Base-by-base conservation (phyloP, 2,797 vertebrate species). In the Manis crassicaudata region DNA sequence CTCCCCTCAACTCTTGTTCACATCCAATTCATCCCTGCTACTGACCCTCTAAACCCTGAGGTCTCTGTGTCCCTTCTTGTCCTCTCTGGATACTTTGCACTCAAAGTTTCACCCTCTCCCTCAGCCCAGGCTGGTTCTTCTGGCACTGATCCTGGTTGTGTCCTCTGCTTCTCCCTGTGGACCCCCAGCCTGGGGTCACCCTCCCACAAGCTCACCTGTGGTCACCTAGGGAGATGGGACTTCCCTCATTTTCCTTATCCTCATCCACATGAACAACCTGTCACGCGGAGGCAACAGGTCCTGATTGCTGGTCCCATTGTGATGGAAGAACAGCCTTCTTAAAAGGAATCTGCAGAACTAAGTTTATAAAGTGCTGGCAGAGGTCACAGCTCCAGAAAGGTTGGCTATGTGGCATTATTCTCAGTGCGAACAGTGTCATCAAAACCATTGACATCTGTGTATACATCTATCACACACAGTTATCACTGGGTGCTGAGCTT, bases 141-240 rank as follows among this genome's bases (percentile, higher is more conserved):
- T 0, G 1, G 18, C n/a, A 6, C 4, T 0, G 43, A 40, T 17
- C 46, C 17, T 27, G 50, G 50, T 7, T 14, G 9, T 10, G 6
- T 25, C 56, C 35, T 46, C 58, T n/a, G 18, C 13, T 63, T 58
- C 11, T 17, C 13, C 5, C 60, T 21, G 1, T 3, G 2, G 7
- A n/a, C 60, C n/a, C 58, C 25, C 8, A 9, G 73, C 3, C 32
- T 2, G 11, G 25, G 56, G 86, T 29, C 35, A 7, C 16, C 86
- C 75, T 35, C 43, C 56, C 37, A 12, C 14, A 2, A 1, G 40
- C 58, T 50, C n/a, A 46, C 11, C 52, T 4, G 20, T 29, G 54
- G 46, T 84, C 27, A 0, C 13, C 4, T 7, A 9, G 10, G 50
- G 27, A 89, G 43, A 32, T 27, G 1, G 37, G 25, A 40, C n/a